phyloP scores from a whole-genome alignment of 2,888 invertebrate genomes.

The Rotaria socialis region DNA sequence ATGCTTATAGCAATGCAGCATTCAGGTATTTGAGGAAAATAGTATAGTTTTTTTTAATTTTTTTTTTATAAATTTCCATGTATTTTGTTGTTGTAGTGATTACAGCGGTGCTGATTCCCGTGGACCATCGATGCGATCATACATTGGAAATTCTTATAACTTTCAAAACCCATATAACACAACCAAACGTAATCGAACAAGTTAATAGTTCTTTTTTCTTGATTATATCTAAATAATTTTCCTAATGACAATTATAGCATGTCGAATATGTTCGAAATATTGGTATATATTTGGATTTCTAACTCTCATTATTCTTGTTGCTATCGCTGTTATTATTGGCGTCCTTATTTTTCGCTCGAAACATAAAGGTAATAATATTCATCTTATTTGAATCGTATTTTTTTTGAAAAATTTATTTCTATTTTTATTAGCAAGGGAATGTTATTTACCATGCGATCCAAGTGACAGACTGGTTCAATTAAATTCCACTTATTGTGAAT shows the following conservation, averaged over 20 bases:
- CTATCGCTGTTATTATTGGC: background rate
- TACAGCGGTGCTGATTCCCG: background rate
- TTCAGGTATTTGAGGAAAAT: background rate
- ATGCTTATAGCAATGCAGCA: slow-evolving; percentile 7
- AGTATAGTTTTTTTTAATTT: background rate
- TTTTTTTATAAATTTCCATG: background rate
- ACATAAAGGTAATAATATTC: background rate
- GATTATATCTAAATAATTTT: background rate
- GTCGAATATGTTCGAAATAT: background rate
- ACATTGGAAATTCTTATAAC: background rate
- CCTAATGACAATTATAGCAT: background rate
- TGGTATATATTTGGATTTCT: background rate
- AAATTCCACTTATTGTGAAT: slow-evolving; percentile 11
- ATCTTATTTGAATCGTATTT: background rate
- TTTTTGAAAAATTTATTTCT: background rate
- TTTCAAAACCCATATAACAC: background rate
- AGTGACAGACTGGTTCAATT: background rate
- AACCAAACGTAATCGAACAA: background rate
- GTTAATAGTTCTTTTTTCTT: background rate
- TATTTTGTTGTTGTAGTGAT: background rate
- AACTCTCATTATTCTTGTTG: background rate
- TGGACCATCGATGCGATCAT: background rate
- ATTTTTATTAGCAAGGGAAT: background rate
- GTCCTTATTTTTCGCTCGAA: background rate
- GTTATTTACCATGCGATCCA: background rate